Evolutionary conservation across 1,140 invertebrate species (phyloP).

Genomic region (Drosophila kurseongensis): DNA sequence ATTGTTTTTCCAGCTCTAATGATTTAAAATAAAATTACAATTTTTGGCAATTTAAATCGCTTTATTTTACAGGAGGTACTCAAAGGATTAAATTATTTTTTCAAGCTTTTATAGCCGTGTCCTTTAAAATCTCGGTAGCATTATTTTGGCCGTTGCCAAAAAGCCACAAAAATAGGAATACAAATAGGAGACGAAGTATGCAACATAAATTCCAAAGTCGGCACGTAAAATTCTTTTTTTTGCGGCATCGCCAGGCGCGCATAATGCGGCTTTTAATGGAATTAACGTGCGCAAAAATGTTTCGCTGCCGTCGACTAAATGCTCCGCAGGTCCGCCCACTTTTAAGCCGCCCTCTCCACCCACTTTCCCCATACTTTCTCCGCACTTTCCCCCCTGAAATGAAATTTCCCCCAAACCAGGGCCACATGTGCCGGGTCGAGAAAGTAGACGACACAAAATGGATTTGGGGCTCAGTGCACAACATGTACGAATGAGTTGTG

Average conservation of each 20-base stretch:
- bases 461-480: constrained; percentile 37
- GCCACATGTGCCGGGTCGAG: constrained; percentile 3
- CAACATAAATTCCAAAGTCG: constrained; percentile 52
- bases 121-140: neutral
- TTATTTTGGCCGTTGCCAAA: neutral
- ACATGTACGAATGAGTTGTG: constrained; percentile 46
- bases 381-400: neutral
- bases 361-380: neutral
- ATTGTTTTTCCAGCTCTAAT: no score
- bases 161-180: constrained; percentile 6
- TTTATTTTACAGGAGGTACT: neutral
- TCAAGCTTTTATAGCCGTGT: neutral
- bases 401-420: neutral
- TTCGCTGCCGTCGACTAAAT: constrained; percentile 34
- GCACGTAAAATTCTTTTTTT: constrained; percentile 44
- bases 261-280: constrained; percentile 66
- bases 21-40: no score
- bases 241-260: constrained; percentile 31
- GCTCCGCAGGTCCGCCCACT: constrained; percentile 2
- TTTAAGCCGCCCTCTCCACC: neutral
- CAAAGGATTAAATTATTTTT: neutral
- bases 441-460: constrained; percentile 19
- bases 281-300: constrained; percentile 66
- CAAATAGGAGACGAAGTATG: constrained; percentile 10
- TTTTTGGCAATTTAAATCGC: neutral